Base-by-base conservation (phyloP, 2,888 invertebrate genomes). In the Cryptops parisi region DNA sequence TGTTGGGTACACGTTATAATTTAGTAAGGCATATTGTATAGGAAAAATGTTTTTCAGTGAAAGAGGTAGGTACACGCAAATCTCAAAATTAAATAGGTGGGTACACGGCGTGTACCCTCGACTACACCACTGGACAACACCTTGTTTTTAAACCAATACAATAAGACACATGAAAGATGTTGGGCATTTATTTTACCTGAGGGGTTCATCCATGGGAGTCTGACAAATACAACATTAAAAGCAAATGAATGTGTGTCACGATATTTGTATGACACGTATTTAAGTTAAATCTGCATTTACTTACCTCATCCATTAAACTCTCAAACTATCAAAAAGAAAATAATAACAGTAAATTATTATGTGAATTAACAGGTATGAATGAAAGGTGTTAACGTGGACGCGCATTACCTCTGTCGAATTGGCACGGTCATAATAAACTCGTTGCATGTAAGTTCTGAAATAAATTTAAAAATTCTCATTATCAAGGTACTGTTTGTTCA, bases 261-360 rank as follows among this genome's bases (percentile, higher is more conserved):
- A n/a, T n/a, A n/a, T n/a, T n/a, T n/a, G n/a, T n/a, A n/a, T n/a
- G n/a, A n/a, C n/a, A n/a, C n/a, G n/a, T n/a, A n/a, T n/a, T n/a
- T n/a, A n/a, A n/a, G n/a, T n/a, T n/a, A n/a, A n/a, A n/a, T n/a
- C n/a, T n/a, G n/a, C n/a, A n/a, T n/a, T n/a, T 33, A 33, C 33
- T 6, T 46, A 46, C 46, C 25, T 46, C 46, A 17, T 46, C 46
- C 46, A 46, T 46, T 46, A 46, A 24, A 9, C 24, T 46, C 24
- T 46, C 46, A 46, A 46, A 46, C 46, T 46, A 24, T 17, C 23
- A 24, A 4, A 46, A 4, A 45, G 23, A 45, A 3, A 21, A 45
- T 6, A 45, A 45, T 45, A 15, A 33, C 6, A 33, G 33, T 33
- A 33, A 33, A 9, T 9, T 9, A 15, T 33, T 9, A 33, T 33